These are phyloP conservation scores for Drosophila demipolita DNA, from an alignment of 2,888 invertebrate species.

Conservation along the genomic window DNA sequence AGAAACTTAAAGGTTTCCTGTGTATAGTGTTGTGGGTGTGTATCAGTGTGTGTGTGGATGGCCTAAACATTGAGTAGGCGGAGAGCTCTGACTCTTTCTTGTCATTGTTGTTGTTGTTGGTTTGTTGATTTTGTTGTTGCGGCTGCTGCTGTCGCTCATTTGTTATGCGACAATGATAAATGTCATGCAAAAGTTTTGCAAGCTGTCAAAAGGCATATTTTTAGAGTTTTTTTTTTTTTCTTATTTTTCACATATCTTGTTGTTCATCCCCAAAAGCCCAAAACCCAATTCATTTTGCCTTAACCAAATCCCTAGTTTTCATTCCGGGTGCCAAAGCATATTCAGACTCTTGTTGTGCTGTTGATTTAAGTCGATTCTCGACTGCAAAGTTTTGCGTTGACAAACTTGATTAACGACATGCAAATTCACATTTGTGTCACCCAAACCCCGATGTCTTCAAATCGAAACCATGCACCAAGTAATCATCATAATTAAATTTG, in stretches of 20 bases:
- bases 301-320: constrained; percentile 13
- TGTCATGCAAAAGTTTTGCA: constrained; percentile 81
- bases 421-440: constrained; percentile 23
- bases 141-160: constrained; percentile 69
- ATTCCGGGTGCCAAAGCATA: constrained; percentile 12
- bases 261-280: constrained; percentile 22
- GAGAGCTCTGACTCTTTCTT: constrained; percentile 54
- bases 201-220: constrained; percentile 78
- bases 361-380: constrained; percentile 43
- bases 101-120: constrained; percentile 30
- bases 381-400: constrained; percentile 39
- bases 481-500: constrained; percentile 33
- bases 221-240: constrained; percentile 36
- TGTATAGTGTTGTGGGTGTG: constrained; percentile 19
- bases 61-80: constrained; percentile 20
- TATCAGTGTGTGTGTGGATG: constrained; percentile 29
- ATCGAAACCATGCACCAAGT: constrained; percentile 31
- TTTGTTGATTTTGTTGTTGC: constrained; percentile 19
- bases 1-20: constrained; percentile 53
- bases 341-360: constrained; percentile 33
- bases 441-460: constrained; percentile 3
- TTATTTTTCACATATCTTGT: constrained; percentile 57
- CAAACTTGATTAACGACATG: constrained; percentile 61
- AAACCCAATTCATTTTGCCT: constrained; percentile 23
- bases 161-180: constrained; percentile 82